These are phyloP conservation scores for Chondrosia reniformis DNA, from an alignment of 37 sponge, comb jelly and placozoan species.

Conservation along the genomic window DNA sequence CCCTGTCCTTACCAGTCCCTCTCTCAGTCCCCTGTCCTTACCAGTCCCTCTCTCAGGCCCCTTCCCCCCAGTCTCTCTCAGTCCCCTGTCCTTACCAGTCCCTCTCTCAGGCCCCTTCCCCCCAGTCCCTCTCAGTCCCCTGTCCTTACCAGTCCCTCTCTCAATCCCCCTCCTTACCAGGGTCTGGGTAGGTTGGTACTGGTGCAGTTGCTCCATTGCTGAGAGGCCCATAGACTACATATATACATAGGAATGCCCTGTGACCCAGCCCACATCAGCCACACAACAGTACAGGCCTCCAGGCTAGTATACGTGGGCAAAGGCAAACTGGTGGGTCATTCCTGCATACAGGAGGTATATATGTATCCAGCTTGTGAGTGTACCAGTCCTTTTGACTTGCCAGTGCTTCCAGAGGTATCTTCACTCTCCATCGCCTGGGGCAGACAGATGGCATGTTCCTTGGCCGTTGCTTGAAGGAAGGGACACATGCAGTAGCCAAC, in stretches of 20 bases:
- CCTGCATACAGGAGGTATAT: constrained; percentile 90
- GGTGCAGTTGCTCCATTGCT: constrained; percentile 90
- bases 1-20: too few relatives aligned
- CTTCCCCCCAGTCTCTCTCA: too few relatives aligned
- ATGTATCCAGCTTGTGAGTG: constrained; percentile 98
- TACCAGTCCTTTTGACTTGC: constrained; percentile 88
- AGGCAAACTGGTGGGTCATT: constrained; percentile 84
- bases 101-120: too few relatives aligned
- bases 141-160: too few relatives aligned
- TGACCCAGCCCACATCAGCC: constrained; percentile 98
- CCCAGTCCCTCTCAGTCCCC: too few relatives aligned
- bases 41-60: too few relatives aligned
- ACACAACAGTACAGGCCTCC: constrained; percentile 94
- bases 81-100: too few relatives aligned
- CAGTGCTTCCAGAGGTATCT: constrained; percentile 97
- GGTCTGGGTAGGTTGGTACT: constrained; percentile 80
- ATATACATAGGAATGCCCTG: constrained; percentile 93
- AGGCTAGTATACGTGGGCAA: too few relatives aligned
- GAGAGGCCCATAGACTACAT: constrained; percentile 93
- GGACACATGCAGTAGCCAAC: too few relatives aligned
- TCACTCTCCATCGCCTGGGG: constrained; percentile 88
- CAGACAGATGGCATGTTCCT: constrained; percentile 56
- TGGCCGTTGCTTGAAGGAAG: constrained; percentile 80
- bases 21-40: too few relatives aligned
- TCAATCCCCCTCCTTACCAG: constrained; percentile 58